These are phyloP conservation scores for Araneus ventricosus DNA, from an alignment of 1,140 invertebrate species.

Conservation along the genomic window DNA sequence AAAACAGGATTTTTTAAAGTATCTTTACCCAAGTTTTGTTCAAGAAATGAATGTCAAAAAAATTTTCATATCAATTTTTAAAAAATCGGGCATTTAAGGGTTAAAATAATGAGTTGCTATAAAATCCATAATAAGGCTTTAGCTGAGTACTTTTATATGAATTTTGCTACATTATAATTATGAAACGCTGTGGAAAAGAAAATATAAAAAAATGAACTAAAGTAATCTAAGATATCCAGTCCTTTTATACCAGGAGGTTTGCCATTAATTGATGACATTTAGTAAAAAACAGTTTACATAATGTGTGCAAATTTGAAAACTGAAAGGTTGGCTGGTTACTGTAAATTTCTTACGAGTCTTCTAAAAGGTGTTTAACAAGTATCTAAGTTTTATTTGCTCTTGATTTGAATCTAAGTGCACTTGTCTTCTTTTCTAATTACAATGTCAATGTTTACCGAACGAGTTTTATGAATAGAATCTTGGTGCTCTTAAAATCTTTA, in stretches of 20 bases:
- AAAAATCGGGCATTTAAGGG: too few relatives aligned
- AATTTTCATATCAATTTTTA: too few relatives aligned
- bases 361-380: conserved; percentile 37
- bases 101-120: too few relatives aligned
- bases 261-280: neutral
- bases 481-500: neutral
- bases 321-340: neutral
- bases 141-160: too few relatives aligned
- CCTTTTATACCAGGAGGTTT: neutral
- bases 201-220: too few relatives aligned
- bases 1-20: too few relatives aligned
- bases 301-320: neutral
- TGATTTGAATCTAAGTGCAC: conserved; percentile 40
- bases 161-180: too few relatives aligned
- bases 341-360: neutral
- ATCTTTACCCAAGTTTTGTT: too few relatives aligned
- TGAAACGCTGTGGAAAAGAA: too few relatives aligned
- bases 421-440: conserved; percentile 54
- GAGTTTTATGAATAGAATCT: neutral
- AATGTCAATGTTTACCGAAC: conserved; percentile 57
- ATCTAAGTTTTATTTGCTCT: conserved; percentile 43
- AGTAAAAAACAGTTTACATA: neutral
- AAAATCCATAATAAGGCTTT: too few relatives aligned
- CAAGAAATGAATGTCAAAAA: too few relatives aligned
- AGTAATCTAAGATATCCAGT: neutral